Evolutionary conservation across 2,888 invertebrate genomes (phyloP).

Genomic region (Baronia brevicornis): DNA sequence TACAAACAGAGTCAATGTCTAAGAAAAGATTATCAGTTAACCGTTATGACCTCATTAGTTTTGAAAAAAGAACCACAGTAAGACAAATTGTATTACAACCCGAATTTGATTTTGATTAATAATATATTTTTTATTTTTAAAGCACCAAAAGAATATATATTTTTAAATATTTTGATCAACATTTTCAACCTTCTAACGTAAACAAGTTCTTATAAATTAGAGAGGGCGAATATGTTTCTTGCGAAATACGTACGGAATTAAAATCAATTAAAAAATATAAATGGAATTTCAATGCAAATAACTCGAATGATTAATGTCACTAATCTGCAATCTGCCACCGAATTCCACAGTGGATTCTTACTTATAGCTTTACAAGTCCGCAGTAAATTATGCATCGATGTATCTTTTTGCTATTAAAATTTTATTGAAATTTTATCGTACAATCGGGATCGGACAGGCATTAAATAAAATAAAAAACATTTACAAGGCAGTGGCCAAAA

Average conservation of each 20-base stretch:
- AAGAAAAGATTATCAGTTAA: conserved; percentile 36
- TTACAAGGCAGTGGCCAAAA: conserved; percentile 17
- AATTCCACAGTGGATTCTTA: conserved; percentile 44
- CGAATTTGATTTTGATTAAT: conserved; percentile 3
- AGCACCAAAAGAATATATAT: no score
- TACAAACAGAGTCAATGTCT: conserved; percentile 32
- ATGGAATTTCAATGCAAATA: conserved; percentile 50
- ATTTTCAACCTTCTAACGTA: no score
- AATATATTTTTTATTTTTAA: no score
- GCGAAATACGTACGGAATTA: conserved; percentile 42
- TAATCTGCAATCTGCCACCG: conserved; percentile 71
- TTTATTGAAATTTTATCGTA: conserved; percentile 12
- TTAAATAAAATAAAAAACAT: conserved; percentile 1
- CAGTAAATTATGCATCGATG: conserved; percentile 42
- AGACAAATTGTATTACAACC: conserved; percentile 5
- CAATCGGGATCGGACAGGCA: not conserved
- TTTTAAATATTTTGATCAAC: no score
- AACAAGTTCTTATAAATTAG: conserved; percentile 10
- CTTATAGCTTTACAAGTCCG: conserved; percentile 44
- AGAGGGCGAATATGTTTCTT: conserved; percentile 27
- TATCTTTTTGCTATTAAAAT: conserved; percentile 25
- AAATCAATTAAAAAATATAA: conserved; percentile 43
- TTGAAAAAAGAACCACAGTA: conserved; percentile 17
- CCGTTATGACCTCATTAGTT: conserved; percentile 25
- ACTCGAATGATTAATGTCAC: conserved; percentile 52